phyloP scores from a whole-genome alignment of 2,888 invertebrate genomes.

The Megamerina dolium region DNA sequence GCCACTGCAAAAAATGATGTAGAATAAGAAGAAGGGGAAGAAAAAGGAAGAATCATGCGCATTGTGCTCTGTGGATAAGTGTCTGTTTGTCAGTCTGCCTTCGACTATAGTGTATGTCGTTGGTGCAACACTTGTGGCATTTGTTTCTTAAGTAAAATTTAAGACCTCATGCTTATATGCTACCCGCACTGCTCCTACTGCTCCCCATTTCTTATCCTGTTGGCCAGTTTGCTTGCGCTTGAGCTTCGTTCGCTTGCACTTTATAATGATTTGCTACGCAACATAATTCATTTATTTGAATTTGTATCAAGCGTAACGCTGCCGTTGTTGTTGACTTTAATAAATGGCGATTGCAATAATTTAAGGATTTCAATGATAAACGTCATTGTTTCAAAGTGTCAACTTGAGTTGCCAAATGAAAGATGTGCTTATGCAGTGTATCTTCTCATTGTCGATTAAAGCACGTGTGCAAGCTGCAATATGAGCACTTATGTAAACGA shows the following conservation, averaged over 20 bases:
- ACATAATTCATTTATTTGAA: slow-evolving; percentile 38
- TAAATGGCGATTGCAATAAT: slow-evolving; percentile 39
- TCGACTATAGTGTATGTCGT: slow-evolving; percentile 3
- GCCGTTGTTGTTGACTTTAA: slow-evolving; percentile 24
- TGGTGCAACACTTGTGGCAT: slow-evolving; percentile 17
- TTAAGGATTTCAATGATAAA: slow-evolving; percentile 47
- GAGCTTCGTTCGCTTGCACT: slow-evolving; percentile 19
- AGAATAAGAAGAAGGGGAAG: too few relatives aligned
- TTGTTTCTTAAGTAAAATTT: slow-evolving; percentile 42
- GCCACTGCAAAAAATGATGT: slow-evolving; percentile 6
- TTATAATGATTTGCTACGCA: slow-evolving; percentile 42
- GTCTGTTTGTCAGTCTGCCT: not conserved
- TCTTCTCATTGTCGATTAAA: too few relatives aligned
- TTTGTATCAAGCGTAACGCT: slow-evolving; percentile 18
- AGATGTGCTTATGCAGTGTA: too few relatives aligned
- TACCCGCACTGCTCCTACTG: not conserved
- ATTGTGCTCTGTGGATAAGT: too few relatives aligned
- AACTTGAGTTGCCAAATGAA: too few relatives aligned
- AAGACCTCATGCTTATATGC: slow-evolving; percentile 28
- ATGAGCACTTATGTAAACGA: too few relatives aligned
- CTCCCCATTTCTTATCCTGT: too few relatives aligned
- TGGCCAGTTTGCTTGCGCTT: too few relatives aligned
- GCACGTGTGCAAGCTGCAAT: too few relatives aligned
- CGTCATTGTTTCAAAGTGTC: slow-evolving; percentile 28
- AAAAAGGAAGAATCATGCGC: too few relatives aligned